A percentile compares a stretch with the other conserved stretches of the same genome.
phyloP scores from a whole-genome alignment of 2,888 invertebrate species.

The Brachycybe producta region DNA sequence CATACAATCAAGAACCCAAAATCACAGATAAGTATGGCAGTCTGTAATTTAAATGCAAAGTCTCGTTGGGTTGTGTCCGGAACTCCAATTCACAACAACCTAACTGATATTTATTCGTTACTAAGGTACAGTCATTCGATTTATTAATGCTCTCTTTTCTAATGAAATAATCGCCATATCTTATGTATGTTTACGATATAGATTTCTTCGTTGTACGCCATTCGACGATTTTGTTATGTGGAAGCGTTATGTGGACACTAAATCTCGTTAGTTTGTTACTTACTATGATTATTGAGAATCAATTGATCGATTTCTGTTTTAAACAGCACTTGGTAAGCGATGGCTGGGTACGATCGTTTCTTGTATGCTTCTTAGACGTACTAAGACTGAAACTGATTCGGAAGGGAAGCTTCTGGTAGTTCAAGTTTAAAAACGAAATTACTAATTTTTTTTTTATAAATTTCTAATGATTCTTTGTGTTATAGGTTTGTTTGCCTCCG shows the following conservation, averaged over 20 bases:
- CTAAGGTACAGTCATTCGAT: constrained; percentile 26
- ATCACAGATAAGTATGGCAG: constrained; percentile 55
- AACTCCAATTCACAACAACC: constrained; percentile 90
- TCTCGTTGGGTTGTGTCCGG: constrained; percentile 80
- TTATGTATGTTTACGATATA: constrained; percentile 20
- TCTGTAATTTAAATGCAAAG: constrained; percentile 48
- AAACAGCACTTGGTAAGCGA: constrained; percentile 5
- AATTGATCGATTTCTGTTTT: neutral
- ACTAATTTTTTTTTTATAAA: neutral
- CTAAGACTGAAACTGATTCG: constrained; percentile 62
- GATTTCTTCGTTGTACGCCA: constrained; percentile 72
- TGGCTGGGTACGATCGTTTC: constrained; percentile 66
- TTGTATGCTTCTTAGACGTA: constrained; percentile 69
- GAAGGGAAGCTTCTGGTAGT: constrained; percentile 40
- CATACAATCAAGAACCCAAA: constrained; percentile 83
- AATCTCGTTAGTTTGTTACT: constrained; percentile 47
- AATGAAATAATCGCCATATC: neutral
- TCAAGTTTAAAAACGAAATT: neutral
- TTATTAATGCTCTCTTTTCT: neutral
- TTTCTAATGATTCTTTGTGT: constrained; percentile 12
- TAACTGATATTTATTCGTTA: constrained; percentile 47
- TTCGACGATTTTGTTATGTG: constrained; percentile 81
- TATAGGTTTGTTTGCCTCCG: constrained; percentile 47
- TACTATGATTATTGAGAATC: too few species aligned
- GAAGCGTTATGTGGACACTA: constrained; percentile 85